Evolutionary conservation across 1,140 invertebrate genomes (phyloP), one percentile per base, ranked within the genome.

Genomic region (Notospermus geniculatus): DNA sequence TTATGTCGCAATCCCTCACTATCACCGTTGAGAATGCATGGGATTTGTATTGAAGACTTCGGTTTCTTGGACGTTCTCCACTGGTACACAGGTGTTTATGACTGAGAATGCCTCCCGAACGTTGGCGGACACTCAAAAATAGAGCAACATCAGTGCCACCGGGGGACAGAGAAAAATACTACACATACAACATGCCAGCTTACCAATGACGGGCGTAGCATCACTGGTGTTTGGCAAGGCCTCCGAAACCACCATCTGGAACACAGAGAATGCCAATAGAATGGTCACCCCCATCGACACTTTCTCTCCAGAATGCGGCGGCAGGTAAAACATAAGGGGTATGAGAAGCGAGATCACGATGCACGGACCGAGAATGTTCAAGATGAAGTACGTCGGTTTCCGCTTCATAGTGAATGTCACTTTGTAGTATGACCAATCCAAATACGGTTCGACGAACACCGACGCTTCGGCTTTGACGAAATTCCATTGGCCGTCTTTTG

Each of bases 161-260:
- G n/a, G n/a, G n/a, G n/a, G n/a, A n/a, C n/a, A n/a, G n/a, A n/a
- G n/a, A n/a, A n/a, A n/a, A n/a, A n/a, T n/a, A n/a, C n/a, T n/a
- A n/a, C n/a, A n/a, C n/a, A n/a, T n/a, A n/a, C n/a, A n/a, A n/a
- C 2, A 13, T 23, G 22, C 22, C 50, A 56, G 62, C 62, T 66
- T 77, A 83, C 83, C 83, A 46, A 85, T 79, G 25, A 84, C 69
- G 43, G 84, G 83, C 28, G 84, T 82, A 29, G 76, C 77, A 62
- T 83, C 81, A 1, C 80, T 83, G 9, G 83, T 84, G 68, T 83
- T 80, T 17, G 84, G 84, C 74, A 85, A 78, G 54, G 81, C 80
- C 63, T 84, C 83, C 2, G 78, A 78, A 43, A 84, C 80, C 58
- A 80, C 80, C 39, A 84, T 66, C 80, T 84, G 82, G 66, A 85